Percentiles rank a stretch among this genome's conserved stretches.
These are phyloP conservation scores for Drosophila paranaensis DNA, from an alignment of 2,888 invertebrate genomes.

Conservation along the genomic window DNA sequence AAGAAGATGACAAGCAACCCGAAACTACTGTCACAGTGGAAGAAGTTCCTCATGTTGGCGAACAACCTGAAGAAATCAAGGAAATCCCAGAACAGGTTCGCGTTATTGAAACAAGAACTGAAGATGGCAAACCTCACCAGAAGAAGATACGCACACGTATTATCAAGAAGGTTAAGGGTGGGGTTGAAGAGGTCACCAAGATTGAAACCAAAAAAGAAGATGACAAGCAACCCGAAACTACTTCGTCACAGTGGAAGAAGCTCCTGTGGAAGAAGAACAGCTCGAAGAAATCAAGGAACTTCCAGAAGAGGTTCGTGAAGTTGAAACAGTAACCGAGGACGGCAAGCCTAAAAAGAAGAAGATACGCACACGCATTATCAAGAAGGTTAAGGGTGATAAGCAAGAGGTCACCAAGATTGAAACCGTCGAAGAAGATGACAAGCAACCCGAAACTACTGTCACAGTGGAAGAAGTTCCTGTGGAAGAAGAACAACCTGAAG, in stretches of 20 bases:
- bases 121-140: constrained; percentile 1
- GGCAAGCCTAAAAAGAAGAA: constrained; percentile 42
- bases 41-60: constrained; percentile 47
- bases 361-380: constrained; percentile 39
- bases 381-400: too few relatives aligned
- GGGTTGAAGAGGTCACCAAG: constrained; percentile 15
- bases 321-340: constrained; percentile 36
- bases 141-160: constrained; percentile 9
- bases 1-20: constrained; percentile 64
- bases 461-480: too few relatives aligned
- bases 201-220: constrained; percentile 8
- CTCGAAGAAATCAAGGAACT: constrained; percentile 13
- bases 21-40: constrained; percentile 62
- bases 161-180: constrained; percentile 10
- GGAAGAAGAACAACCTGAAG: too few relatives aligned
- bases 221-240: constrained; percentile 8
- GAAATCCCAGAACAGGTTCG: constrained; percentile 66
- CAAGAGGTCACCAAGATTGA: too few relatives aligned
- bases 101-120: constrained; percentile 45
- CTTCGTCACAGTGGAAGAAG: constrained; percentile 2
- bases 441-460: too few relatives aligned
- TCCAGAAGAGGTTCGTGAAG: constrained; percentile 29
- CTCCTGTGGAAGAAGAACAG: constrained; percentile 13
- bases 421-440: too few relatives aligned
- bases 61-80: constrained; percentile 32